phyloP scores from a whole-genome alignment of 64 coral and sea anemone species.

The Trachythela sp. region DNA sequence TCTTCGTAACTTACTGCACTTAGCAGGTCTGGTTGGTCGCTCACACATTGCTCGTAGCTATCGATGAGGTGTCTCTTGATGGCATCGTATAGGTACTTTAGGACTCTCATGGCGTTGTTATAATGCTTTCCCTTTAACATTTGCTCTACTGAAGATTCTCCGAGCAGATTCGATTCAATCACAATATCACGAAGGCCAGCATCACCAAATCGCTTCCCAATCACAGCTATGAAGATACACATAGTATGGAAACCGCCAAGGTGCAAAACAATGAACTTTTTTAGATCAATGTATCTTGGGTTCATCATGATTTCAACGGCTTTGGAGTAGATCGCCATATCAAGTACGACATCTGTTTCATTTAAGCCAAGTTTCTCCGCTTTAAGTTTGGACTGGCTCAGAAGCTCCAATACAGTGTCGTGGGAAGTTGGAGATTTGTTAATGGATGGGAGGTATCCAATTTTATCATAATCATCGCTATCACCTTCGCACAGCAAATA shows the following conservation, averaged over 20 bases:
- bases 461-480: not conserved
- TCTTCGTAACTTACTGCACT: too few species aligned
- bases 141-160: not conserved
- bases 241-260: slow-evolving; percentile 1
- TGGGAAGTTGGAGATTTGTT: not conserved
- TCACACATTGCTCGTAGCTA: too few species aligned
- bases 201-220: not conserved
- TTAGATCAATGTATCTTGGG: not conserved
- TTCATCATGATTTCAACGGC: not conserved
- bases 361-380: slow-evolving; percentile 2
- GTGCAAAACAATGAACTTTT: not conserved
- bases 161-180: not conserved
- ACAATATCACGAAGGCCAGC: not conserved
- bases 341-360: slow-evolving; percentile 2
- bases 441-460: not conserved
- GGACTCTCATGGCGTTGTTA: not conserved
- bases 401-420: not conserved
- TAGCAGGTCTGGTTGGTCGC: too few species aligned
- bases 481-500: not conserved
- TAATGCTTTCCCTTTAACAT: slow-evolving; percentile 20
- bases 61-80: not conserved
- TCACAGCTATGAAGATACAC: slow-evolving; percentile 11
- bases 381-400: not conserved
- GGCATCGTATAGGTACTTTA: not conserved
- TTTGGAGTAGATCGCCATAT: too few species aligned